These are phyloP conservation scores for Disparrhopalites patrizii DNA, from an alignment of 2,888 invertebrate genomes.

Conservation along the genomic window DNA sequence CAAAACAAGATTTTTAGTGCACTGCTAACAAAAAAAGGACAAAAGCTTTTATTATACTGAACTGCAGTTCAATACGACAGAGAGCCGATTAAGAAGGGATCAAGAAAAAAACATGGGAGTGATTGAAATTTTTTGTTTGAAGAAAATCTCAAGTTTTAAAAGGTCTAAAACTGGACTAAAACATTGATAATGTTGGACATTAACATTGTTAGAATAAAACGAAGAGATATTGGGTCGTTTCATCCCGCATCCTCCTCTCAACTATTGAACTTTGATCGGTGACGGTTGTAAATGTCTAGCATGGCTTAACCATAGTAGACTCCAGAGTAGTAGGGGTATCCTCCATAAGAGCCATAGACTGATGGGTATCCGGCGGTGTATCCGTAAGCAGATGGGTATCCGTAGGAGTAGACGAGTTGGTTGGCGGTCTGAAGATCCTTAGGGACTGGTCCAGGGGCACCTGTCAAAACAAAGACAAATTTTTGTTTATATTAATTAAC, in stretches of 20 bases:
- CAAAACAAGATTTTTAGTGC: too few relatives aligned
- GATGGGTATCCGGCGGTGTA: slow-evolving; percentile 11
- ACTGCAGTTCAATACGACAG: slow-evolving; percentile 19
- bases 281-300: not conserved
- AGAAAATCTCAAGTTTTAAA: not conserved
- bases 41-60: slow-evolving; percentile 14
- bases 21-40: slow-evolving; percentile 6
- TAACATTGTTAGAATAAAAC: not conserved
- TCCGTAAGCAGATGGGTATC: slow-evolving; percentile 8
- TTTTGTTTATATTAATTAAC: too few relatives aligned
- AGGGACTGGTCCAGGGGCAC: slow-evolving; percentile 7
- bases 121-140: not conserved
- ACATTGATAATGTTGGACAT: not conserved
- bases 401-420: slow-evolving; percentile 28
- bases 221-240: not conserved
- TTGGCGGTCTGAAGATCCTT: slow-evolving; percentile 29
- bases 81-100: slow-evolving; percentile 8
- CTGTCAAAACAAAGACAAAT: not conserved
- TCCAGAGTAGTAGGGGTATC: slow-evolving; percentile 8
- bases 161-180: not conserved
- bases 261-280: slow-evolving; percentile 10
- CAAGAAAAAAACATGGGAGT: slow-evolving; percentile 6
- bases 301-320: slow-evolving; percentile 22
- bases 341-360: slow-evolving; percentile 7
- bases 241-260: not conserved